Evolutionary conservation across 2,888 invertebrate species (phyloP), one percentile per base, ranked within the genome.

Genomic region (Empis livida): DNA sequence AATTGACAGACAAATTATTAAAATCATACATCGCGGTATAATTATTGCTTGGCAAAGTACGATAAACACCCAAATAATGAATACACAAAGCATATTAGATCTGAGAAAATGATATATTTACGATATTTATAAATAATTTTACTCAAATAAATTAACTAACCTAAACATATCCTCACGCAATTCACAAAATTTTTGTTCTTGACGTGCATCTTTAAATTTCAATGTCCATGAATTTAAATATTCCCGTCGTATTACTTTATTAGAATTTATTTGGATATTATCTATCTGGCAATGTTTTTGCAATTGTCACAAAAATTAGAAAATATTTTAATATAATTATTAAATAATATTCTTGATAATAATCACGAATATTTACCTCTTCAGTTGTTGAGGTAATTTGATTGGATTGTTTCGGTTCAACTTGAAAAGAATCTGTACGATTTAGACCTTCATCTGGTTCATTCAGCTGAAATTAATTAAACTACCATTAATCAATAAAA

Each of bases 101-200:
- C 68, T 68, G 53, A 42, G 23, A 17, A 30, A 31, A 14, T 14
- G 13, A 48, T 10, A 23, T 13, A 20, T 16, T 46, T 14, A 20
- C 32, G n/a, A 31, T 46, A 23, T 23, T 6, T 32, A 44, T 15
- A 38, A 51, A 49, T 51, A 46, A n/a, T 39, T 27, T 20, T 49
- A 16, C 5, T 30, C 15, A n/a, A 20, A 15, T 16, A 9, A 23
- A 59, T 57, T 51, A 52, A n/a, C n/a, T n/a, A n/a, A 68, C 68
- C 91, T 89, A 72, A 94, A 94, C 79, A 93, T 92, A 58, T 83
- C 84, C 71, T 95, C 94, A 46, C 89, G 80, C 47, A 90, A 74
- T 61, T 84, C 81, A 52, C 84, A 84, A 68, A 92, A 95, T 78
- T 86, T 84, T 31, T 75, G 73, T 68, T 97, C 96, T 59, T 92